Evolutionary conservation across 2,888 invertebrate species (phyloP), one percentile per base, ranked within the genome.

Genomic region (Tachina lurida): DNA sequence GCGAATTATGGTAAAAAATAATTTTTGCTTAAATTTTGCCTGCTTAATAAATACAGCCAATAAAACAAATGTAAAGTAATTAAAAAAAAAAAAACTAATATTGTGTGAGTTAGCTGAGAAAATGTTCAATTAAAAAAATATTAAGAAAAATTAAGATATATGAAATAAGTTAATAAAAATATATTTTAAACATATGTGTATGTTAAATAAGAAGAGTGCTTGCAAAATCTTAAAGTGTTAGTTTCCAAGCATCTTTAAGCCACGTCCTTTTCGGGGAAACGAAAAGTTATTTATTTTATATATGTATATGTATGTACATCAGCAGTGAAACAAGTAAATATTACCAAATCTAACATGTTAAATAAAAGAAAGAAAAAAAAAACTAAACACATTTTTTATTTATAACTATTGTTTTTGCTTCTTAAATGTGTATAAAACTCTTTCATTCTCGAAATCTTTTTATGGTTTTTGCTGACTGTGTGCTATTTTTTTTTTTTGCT

Each of bases 261-360:
- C 43, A 19, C 43, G 54, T 22, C 13, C 39, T 52, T 9, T 45
- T 52, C n/a, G 60, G 22, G 17, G 49, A 58, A 65, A 71, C 15
- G 22, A 65, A 39, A 41, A 56, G 22, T 49, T 56, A 79, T 56
- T 73, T 56, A 39, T 41, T 22, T 49, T 22, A 54, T 22, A 62
- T 19, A 31, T 31, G 0, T 1, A 8, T 15, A 17, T 54, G 9
- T 54, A 19, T 17, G 8, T 31, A 49, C 39, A 56, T 13, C 74
- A 67, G 17, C 60, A 60, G 10, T 19, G 19, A 10, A 43, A 41
- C 52, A 81, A 81, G 81, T 81, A 81, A 81, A 81, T 75, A 75
- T 68, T 45, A 43, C 3, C 54, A 31, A 73, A 41, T 67, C 19
- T 65, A 56, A 54, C 8, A 63, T 3, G 8, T 58, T 67, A 5